A percentile compares a stretch with the other conserved stretches of the same genome.
Conservation (phyloP, 2,113 vertebrate genomes). For the Petromus typicus region DNA sequence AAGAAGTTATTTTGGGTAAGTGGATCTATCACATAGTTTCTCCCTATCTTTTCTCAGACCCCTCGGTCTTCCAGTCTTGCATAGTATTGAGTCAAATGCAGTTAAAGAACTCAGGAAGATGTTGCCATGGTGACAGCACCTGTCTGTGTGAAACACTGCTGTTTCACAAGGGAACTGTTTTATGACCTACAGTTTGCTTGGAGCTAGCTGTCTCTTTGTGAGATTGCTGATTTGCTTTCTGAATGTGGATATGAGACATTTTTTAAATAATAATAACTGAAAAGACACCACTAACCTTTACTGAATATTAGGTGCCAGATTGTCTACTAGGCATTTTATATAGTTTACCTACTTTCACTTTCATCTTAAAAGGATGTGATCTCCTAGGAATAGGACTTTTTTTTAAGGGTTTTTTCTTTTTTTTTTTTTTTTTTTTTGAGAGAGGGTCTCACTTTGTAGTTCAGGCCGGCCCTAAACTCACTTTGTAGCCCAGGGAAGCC, state of each 20-base stretch:
- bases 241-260: neutral
- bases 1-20: neutral
- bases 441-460: too few species aligned
- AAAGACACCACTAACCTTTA: neutral
- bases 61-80: neutral
- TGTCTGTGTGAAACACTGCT: slow-evolving; percentile 6
- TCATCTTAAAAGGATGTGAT: neutral
- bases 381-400: neutral
- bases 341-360: slow-evolving; percentile 8
- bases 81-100: neutral
- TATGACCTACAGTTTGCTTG: slow-evolving; percentile 30
- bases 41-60: neutral
- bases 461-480: too few species aligned
- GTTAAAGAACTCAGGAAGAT: slow-evolving; percentile 22
- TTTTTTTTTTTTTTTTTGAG: too few species aligned
- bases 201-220: neutral
- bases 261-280: slow-evolving; percentile 25
- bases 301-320: neutral
- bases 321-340: neutral
- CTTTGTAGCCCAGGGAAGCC: too few species aligned
- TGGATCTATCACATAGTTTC: neutral
- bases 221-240: slow-evolving; percentile 38
- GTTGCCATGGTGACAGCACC: slow-evolving; percentile 57
- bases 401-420: neutral
- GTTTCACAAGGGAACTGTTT: slow-evolving; percentile 40